A percentile compares a stretch with the other conserved stretches of the same genome.
These are phyloP conservation scores for Istiophorus platypterus DNA, from an alignment of 2,113 vertebrate genomes.

Conservation along the genomic window DNA sequence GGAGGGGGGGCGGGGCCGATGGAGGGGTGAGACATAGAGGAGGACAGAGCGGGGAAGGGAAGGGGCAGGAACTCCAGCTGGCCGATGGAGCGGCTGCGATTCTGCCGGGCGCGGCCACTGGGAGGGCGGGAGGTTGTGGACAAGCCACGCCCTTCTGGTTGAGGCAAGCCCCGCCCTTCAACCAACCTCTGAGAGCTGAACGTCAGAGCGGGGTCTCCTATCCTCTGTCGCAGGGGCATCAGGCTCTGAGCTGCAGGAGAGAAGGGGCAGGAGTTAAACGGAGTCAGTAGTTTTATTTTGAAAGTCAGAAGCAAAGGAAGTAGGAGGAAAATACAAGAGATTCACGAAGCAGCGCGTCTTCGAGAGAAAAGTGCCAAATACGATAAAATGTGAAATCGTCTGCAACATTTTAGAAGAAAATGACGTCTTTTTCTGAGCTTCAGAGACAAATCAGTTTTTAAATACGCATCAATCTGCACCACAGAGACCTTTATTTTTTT, in stretches of 20 bases:
- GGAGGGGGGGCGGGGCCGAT: constrained; percentile 21
- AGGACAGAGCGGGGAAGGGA: constrained; percentile 57
- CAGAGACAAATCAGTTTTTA: background rate
- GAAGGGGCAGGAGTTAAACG: background rate
- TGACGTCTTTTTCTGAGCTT: background rate
- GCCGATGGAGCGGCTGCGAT: constrained; percentile 89
- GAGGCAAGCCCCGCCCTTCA: constrained; percentile 81
- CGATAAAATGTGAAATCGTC: background rate
- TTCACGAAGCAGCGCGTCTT: background rate
- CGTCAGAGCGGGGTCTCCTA: constrained; percentile 85
- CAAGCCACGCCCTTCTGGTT: constrained; percentile 58
- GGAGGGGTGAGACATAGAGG: constrained; percentile 63
- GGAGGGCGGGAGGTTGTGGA: constrained; percentile 63
- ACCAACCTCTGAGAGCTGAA: constrained; percentile 97
- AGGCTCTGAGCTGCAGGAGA: constrained; percentile 86
- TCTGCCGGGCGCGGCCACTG: constrained; percentile 84
- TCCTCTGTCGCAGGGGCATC: constrained; percentile 88
- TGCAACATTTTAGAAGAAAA: no score
- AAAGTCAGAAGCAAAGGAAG: constrained; percentile 1
- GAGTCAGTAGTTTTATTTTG: constrained; percentile 22
- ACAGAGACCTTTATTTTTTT: no score
- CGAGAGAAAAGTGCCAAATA: background rate
- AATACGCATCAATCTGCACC: no score
- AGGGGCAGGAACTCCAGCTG: constrained; percentile 86
- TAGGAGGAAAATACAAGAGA: background rate